Base-by-base conservation (phyloP, 1,140 invertebrate species). In the Mercenaria mercenaria region DNA sequence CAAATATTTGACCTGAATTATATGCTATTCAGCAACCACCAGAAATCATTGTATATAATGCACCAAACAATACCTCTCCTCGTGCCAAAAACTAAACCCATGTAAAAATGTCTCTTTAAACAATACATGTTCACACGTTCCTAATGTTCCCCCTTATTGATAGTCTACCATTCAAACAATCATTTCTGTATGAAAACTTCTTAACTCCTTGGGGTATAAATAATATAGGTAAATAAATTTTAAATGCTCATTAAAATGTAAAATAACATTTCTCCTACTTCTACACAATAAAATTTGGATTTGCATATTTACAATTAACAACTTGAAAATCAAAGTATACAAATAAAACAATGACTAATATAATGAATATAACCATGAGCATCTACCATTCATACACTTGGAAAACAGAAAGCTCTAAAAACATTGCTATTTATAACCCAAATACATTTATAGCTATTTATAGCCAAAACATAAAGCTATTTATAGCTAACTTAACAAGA, bases 281-380 rank as follows among this genome's bases (percentile, higher is more conserved):
- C 47, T 79, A 56, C 47, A 56, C 76, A 79, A 79, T 79, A 79
- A 79, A 79, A 79, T 79, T 79, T 79, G 76, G 76, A 79, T 79
- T 79, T 79, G 76, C 76, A 79, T 79, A 79, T 79, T 13, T 79
- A 79, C 76, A 79, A 37, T 59, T 56, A 79, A 79, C 76, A 79
- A 76, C 59, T 64, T 64, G 59, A 64, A 64, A 72, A 72, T 72
- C 11, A 72, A 13, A 3, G 3, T 20, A 41, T 47, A 26, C 64
- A 69, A 34, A 20, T 74, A 74, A 74, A 74, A 74, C 69, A 43
- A 74, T 74, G 39, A 39, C 37, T 39, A 43, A 41, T 74, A 32
- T 67, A 32, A 64, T 64, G 59, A 6, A 64, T 29, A 64, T 64
- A 64, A 64, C 29, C 34, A 72, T 39, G 32, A 37, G 67, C 10